phyloP scores from a whole-genome alignment of 2,113 vertebrate genomes.

The Lates calcarifer region DNA sequence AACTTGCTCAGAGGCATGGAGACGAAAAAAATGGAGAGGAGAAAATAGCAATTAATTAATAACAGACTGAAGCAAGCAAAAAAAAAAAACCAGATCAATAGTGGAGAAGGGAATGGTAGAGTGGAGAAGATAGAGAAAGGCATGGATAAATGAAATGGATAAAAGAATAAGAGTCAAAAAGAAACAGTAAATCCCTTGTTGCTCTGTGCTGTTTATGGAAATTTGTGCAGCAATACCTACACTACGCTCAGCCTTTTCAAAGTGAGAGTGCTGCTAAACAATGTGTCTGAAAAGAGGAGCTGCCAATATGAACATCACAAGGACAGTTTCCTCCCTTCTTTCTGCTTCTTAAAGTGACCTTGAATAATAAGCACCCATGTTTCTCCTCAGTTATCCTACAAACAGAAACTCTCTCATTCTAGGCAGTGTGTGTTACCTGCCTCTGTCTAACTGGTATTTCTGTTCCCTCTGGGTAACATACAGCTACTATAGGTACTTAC shows the following conservation, averaged over 20 bases:
- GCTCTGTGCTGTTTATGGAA: not conserved
- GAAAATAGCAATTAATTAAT: not conserved
- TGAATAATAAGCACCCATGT: not conserved
- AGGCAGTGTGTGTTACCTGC: too few species aligned
- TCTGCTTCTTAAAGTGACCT: not conserved
- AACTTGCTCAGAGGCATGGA: not conserved
- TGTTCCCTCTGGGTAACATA: not conserved
- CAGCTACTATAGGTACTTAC: not conserved
- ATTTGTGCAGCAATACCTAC: not conserved
- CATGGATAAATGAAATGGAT: conserved; percentile 13
- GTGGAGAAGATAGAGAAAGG: not conserved
- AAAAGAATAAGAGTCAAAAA: not conserved
- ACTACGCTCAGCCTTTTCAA: not conserved
- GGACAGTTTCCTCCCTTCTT: not conserved
- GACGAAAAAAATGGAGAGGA: not conserved
- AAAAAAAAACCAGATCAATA: not conserved
- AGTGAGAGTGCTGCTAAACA: not conserved
- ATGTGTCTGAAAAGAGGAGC: conserved; percentile 6
- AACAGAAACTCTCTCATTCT: not conserved
- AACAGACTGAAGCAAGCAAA: too few species aligned
- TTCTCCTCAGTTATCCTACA: too few species aligned
- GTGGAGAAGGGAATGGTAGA: not conserved
- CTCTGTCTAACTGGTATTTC: not conserved
- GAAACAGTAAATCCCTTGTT: not conserved
- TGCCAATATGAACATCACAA: not conserved